Evolutionary conservation across 2,888 invertebrate genomes (phyloP), one percentile per base, ranked within the genome.

Genomic region (Spatulosminthurus flaviceps): DNA sequence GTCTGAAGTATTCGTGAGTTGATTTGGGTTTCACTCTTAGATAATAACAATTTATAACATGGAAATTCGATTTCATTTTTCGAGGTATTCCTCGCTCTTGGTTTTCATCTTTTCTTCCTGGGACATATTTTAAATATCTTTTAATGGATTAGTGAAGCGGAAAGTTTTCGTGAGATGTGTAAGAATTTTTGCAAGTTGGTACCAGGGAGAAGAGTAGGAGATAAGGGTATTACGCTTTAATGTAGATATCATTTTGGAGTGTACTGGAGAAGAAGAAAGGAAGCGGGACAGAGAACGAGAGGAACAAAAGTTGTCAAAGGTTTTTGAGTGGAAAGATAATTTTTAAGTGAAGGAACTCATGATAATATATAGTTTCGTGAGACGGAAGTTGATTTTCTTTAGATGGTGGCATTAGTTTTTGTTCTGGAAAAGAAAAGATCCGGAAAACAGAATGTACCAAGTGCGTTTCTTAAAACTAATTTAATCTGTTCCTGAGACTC

Each of bases 311-410:
- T 60, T 60, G 64, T 64, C 21, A 26, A 64, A 64, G 22, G 21
- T 64, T 24, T 64, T 64, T 64, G 64, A 64, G 64, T 64, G 64
- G 64, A 64, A 64, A 64, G 64, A 64, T 64, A 64, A 64, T 64
- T 64, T 64, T 64, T 64, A 64, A 22, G 24, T 64, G 24, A 22
- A 24, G 26, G 60, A 60, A 34, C 16, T 21, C 60, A 60, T 21
- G 60, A 60, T 60, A 60, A 60, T 34, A 9, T 34, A 34, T 34
- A 34, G 34, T 7, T 34, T 34, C 34, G 9, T 34, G 16, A 51
- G 51, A 51, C 51, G n/a, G 51, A n/a, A 51, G 51, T 51, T 51
- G n/a, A 5, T 13, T n/a, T n/a, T 51, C 51, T 13, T 16, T 4
- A 2, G 19, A 51, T 34, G 51, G 7, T 9, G 16, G 16, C 51